Base-by-base conservation (phyloP, 2,888 invertebrate genomes). In the Melieria omissa region DNA sequence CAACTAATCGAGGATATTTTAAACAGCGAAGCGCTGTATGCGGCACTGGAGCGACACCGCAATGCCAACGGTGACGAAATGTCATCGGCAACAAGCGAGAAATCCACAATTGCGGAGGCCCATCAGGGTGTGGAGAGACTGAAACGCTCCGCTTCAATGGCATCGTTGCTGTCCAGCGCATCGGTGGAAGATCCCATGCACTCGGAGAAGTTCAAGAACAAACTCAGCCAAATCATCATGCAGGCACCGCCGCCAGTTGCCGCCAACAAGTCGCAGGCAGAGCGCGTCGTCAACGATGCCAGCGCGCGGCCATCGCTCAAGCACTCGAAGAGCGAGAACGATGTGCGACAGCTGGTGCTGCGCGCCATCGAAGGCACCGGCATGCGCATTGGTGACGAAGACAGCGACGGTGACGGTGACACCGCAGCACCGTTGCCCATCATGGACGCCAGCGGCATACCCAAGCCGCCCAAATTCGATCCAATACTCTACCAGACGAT, bases 391-490 rank as follows among this genome's bases (percentile, higher is more conserved):
- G 54, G 45, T 4, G 65, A 73, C 12, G 8, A 65, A 9, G 52
- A 73, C 10, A 64, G 42, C 4, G 65, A 65, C 4, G 46, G n/a
- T 6, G 49, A 54, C 29, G 62, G 54, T 10, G 63, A 65, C 64
- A 63, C 8, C 44, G 29, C 29, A 29, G 54, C 72, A 16, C 1
- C 63, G 8, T 12, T 9, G 10, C 14, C 42, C 12, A 44, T 41
- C 6, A 14, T 12, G 14, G 64, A 63, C 49, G 60, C 0, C 8
- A 63, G 70, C 42, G 72, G 71, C 62, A 84, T 85, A 74, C 85
- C 86, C 61, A 82, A 81, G 71, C 77, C 86, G 49, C 85, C 86
- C 49, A 85, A 83, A 80, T 86, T 86, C 75, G 85, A 85, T 81
- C 84, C 85, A 46, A 76, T 81, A 54, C 76, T 86, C 44, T 86